Evolutionary conservation across 2,797 vertebrate species (phyloP).

Genomic region (Sebastes hubbsi): DNA sequence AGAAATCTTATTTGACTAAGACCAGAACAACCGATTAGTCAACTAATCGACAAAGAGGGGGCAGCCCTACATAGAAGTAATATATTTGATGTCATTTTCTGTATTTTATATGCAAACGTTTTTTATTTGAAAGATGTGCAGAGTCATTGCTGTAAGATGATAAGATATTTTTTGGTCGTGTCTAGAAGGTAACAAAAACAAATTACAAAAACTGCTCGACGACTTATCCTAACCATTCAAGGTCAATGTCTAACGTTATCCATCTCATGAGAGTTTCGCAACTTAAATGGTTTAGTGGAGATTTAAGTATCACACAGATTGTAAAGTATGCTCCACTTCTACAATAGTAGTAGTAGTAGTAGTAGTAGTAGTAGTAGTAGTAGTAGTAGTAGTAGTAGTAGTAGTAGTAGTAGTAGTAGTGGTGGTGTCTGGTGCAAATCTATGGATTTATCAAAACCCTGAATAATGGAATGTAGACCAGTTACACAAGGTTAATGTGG

Average conservation of each 20-base stretch:
- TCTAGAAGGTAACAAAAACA: no score
- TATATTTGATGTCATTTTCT: background rate
- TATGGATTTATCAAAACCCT: constrained; percentile 35
- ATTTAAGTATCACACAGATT: background rate
- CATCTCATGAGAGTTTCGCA: background rate
- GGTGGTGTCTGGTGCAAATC: constrained; percentile 5
- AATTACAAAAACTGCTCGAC: no score
- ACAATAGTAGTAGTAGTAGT: background rate
- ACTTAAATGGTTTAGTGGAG: background rate
- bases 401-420: background rate
- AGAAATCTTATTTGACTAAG: no score
- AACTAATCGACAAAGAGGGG: no score
- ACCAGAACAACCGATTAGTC: no score
- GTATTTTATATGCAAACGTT: background rate
- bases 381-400: background rate
- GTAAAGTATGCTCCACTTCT: background rate
- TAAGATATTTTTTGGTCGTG: background rate
- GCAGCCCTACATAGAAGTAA: no score
- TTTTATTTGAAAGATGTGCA: no score
- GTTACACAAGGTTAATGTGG: constrained; percentile 40
- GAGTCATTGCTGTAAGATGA: background rate
- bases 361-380: background rate
- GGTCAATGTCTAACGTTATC: no score
- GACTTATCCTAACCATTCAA: background rate
- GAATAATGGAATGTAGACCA: constrained; percentile 53